phyloP scores from a whole-genome alignment of 2,888 invertebrate species.

The Omphaloscelis lunosa region DNA sequence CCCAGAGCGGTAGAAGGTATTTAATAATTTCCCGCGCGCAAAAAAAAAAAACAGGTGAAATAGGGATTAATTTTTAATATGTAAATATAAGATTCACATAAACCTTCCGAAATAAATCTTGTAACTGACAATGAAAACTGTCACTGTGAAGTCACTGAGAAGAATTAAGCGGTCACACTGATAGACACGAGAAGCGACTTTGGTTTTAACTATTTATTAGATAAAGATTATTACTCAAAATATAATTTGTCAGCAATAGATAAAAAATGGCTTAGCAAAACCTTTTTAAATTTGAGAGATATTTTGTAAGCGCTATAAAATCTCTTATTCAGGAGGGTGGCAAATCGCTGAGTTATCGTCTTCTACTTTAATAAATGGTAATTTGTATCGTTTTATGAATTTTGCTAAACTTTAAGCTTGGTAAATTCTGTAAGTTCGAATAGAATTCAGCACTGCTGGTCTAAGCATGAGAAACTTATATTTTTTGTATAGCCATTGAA shows the following conservation, averaged over 20 bases:
- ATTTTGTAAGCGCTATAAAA: background rate
- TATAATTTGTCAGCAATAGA: background rate
- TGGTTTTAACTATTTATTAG: too few relatives aligned
- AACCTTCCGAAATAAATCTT: too few relatives aligned
- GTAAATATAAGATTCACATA: too few relatives aligned
- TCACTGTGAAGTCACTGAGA: background rate
- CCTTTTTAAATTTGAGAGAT: background rate
- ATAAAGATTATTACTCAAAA: too few relatives aligned
- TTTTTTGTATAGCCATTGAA: background rate
- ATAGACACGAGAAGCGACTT: background rate
- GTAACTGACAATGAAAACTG: background rate
- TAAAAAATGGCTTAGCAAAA: background rate
- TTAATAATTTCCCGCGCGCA: too few relatives aligned
- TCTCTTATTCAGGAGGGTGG: conserved; percentile 1
- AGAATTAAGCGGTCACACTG: background rate
- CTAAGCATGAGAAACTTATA: background rate
- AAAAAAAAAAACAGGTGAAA: too few relatives aligned
- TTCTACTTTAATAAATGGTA: conserved; percentile 15
- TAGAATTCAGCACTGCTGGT: background rate
- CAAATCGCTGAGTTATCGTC: conserved; percentile 1
- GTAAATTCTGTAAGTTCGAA: background rate
- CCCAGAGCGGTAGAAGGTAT: too few relatives aligned
- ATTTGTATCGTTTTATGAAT: conserved; percentile 14
- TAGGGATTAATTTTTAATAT: too few relatives aligned
- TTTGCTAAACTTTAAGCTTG: background rate